A percentile compares a stretch with the other conserved stretches of the same genome.
Conservation (phyloP, 2,113 vertebrate genomes). For the Ia io region DNA sequence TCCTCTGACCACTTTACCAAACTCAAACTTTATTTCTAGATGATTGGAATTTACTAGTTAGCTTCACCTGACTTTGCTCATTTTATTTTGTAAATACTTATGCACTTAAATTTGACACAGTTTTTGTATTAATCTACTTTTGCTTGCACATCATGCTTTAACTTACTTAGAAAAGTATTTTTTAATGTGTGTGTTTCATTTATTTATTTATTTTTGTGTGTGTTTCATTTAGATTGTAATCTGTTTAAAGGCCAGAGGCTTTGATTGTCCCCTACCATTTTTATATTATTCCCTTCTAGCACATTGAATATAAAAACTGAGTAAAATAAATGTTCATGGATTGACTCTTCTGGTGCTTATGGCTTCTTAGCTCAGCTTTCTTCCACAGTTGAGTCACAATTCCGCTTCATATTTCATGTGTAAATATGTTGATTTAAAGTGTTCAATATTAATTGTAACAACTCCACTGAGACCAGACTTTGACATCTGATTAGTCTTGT, state of each 20-base stretch:
- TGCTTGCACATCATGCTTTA: not conserved
- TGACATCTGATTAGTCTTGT: not conserved
- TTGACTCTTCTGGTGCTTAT: not conserved
- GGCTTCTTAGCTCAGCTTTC: not conserved
- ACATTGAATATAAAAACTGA: not conserved
- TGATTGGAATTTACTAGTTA: not conserved
- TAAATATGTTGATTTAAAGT: slow-evolving; percentile 27
- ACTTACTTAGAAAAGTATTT: not conserved
- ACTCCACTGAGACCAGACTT: not conserved
- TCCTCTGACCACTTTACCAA: not conserved
- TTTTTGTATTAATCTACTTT: not conserved
- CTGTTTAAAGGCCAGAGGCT: not conserved
- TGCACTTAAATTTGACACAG: not conserved
- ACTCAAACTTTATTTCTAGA: slow-evolving; percentile 19
- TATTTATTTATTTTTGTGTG: not conserved
- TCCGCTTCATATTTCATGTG: not conserved
- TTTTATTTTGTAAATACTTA: not conserved
- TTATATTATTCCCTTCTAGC: not conserved
- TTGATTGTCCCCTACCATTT: not conserved
- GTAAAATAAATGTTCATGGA: not conserved
- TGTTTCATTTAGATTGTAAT: not conserved
- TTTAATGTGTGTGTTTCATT: not conserved
- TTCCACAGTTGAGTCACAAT: slow-evolving; percentile 31
- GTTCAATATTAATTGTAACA: slow-evolving; percentile 2
- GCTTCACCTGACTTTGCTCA: not conserved